Evolutionary conservation across 2,113 vertebrate species (phyloP).

Genomic region (Lutjanus erythropterus): DNA sequence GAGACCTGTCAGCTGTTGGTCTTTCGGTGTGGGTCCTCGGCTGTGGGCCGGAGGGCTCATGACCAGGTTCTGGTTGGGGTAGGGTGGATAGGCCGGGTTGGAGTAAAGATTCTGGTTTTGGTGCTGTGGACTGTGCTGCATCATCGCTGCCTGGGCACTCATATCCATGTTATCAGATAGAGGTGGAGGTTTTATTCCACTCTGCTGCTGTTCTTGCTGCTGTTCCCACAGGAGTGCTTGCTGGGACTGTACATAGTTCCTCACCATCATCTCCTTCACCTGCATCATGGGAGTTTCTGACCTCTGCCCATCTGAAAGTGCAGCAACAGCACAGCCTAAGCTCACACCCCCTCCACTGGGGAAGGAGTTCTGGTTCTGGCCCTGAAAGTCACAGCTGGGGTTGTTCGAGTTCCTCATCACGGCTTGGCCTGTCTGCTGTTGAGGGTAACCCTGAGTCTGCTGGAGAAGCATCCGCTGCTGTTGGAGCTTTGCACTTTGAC

Average conservation of each 20-base stretch:
- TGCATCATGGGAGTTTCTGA: slow-evolving; percentile 90
- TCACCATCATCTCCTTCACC: slow-evolving; percentile 94
- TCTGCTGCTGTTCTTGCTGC: slow-evolving; percentile 78
- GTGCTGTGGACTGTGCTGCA: slow-evolving; percentile 83
- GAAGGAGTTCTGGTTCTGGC: slow-evolving; percentile 71
- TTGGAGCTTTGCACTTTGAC: slow-evolving; percentile 84
- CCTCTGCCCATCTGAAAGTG: slow-evolving; percentile 72
- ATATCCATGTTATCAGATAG: slow-evolving; percentile 80
- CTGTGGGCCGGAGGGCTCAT: slow-evolving; percentile 78
- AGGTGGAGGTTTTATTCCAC: slow-evolving; percentile 71
- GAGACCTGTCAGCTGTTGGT: slow-evolving; percentile 79
- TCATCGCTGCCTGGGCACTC: slow-evolving; percentile 76
- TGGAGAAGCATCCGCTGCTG: slow-evolving; percentile 76
- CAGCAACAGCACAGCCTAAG: slow-evolving; percentile 76
- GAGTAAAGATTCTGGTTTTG: slow-evolving; percentile 82
- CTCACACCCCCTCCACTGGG: slow-evolving; percentile 75
- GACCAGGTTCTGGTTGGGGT: slow-evolving; percentile 82
- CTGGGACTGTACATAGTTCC: slow-evolving; percentile 95
- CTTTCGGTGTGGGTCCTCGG: slow-evolving; percentile 76
- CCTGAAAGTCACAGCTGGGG: slow-evolving; percentile 82
- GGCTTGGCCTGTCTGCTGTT: slow-evolving; percentile 68
- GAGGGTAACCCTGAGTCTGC: slow-evolving; percentile 76
- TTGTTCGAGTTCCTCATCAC: slow-evolving; percentile 77
- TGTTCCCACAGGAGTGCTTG: slow-evolving; percentile 96
- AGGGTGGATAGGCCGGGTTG: slow-evolving; percentile 73